phyloP scores from a whole-genome alignment of 2,113 vertebrate species.

The Corvus moneduloides region DNA sequence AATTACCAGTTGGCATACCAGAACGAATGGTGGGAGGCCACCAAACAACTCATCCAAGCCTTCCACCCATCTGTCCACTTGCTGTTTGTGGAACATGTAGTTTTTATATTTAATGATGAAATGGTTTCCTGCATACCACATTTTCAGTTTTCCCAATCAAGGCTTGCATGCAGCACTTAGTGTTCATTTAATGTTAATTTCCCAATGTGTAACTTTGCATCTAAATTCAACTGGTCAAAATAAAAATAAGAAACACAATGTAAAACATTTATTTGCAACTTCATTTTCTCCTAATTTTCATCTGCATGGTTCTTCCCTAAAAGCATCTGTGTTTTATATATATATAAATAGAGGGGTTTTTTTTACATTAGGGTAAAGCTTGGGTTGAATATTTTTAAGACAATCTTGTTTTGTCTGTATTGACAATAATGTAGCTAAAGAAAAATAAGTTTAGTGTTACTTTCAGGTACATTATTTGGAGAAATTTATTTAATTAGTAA shows the following conservation, averaged over 20 bases:
- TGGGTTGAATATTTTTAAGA: not conserved
- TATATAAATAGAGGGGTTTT: not conserved
- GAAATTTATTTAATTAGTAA: not conserved
- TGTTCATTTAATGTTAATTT: not conserved
- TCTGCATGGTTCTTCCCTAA: not conserved
- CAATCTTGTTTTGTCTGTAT: not conserved
- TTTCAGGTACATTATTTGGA: not conserved
- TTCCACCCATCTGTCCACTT: constrained; percentile 38
- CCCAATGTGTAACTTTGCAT: not conserved
- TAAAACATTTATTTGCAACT: not conserved
- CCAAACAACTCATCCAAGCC: not conserved
- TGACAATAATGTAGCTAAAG: not conserved
- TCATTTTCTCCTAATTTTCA: not conserved
- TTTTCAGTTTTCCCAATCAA: not conserved
- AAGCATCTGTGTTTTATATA: not conserved
- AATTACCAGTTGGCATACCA: constrained; percentile 33
- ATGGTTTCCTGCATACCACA: not conserved
- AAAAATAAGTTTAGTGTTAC: not conserved
- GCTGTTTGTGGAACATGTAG: not conserved
- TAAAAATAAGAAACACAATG: not conserved
- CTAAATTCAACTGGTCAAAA: not conserved
- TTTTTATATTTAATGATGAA: constrained; percentile 12
- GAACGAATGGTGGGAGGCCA: constrained; percentile 23
- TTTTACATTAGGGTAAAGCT: not conserved
- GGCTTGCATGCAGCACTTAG: not conserved